Evolutionary conservation across 2,797 vertebrate species (phyloP).

Genomic region (Serranus cabrilla): DNA sequence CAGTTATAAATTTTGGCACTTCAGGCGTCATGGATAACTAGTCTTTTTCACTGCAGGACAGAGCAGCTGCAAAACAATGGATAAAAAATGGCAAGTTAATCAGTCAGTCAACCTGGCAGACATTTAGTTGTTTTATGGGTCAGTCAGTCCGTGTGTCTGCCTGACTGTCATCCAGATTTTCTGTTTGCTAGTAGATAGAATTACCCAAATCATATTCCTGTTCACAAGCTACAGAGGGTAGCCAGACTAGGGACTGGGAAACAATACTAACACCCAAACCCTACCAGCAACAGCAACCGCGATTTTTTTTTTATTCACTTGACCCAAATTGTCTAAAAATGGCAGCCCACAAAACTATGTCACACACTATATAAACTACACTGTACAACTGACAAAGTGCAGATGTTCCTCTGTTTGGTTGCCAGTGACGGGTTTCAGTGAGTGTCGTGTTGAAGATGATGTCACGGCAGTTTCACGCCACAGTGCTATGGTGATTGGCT

Average conservation of each 20-base stretch:
- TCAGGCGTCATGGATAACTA: constrained; percentile 39
- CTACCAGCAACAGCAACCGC: neutral
- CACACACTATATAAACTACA: too few relatives aligned
- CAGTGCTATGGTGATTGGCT: too few relatives aligned
- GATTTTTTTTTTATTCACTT: neutral
- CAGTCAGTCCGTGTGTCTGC: constrained; percentile 3
- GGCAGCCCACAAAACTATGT: too few relatives aligned
- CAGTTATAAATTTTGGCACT: constrained; percentile 45
- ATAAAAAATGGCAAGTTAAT: constrained; percentile 44
- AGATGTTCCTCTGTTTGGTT: too few relatives aligned
- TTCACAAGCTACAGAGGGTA: neutral
- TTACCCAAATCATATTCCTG: neutral
- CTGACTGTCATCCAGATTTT: constrained; percentile 12
- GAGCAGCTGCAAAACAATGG: constrained; percentile 52
- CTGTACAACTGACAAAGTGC: too few relatives aligned
- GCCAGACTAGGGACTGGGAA: neutral
- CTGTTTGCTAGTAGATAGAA: neutral
- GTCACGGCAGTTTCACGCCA: too few relatives aligned
- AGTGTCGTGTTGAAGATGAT: too few relatives aligned
- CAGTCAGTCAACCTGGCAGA: constrained; percentile 34
- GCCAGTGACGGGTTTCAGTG: too few relatives aligned
- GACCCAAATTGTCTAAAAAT: too few relatives aligned
- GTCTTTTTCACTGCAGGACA: constrained; percentile 63
- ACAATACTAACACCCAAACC: neutral
- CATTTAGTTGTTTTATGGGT: constrained; percentile 25